Evolutionary conservation across 2,888 invertebrate genomes (phyloP).

Genomic region (Escarpia spicata): DNA sequence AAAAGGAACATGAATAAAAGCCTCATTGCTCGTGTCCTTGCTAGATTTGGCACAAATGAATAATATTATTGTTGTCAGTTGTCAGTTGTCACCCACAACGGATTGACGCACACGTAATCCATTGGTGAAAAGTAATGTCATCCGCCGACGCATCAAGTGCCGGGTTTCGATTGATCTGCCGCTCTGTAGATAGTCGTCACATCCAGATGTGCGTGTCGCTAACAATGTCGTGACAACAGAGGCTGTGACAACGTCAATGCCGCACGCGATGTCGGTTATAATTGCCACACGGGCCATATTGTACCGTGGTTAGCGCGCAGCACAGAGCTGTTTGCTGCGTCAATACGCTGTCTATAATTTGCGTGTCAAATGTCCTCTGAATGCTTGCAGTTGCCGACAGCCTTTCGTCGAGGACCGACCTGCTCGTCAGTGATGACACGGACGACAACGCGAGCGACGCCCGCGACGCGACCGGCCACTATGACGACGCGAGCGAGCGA

Average conservation of each 20-base stretch:
- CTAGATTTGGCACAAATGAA: no score
- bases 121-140: not conserved
- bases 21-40: no score
- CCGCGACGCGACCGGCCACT: not conserved
- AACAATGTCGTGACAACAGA: constrained; percentile 7
- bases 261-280: not conserved
- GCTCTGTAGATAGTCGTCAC: not conserved
- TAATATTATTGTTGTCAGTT: not conserved
- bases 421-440: not conserved
- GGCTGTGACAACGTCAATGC: not conserved
- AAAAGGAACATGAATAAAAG: no score
- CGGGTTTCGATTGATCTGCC: not conserved
- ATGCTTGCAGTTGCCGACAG: constrained; percentile 5
- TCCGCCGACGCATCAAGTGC: not conserved
- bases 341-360: not conserved
- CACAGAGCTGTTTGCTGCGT: not conserved
- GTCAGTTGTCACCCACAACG: not conserved
- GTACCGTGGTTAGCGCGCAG: not conserved
- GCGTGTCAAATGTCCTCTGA: not conserved
- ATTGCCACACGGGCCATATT: not conserved
- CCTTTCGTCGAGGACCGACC: not conserved
- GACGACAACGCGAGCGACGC: not conserved
- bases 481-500: not conserved
- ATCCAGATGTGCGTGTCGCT: not conserved
- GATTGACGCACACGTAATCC: not conserved